Conservation (phyloP, 2,888 invertebrate species). For the Xylota sylvarum region DNA sequence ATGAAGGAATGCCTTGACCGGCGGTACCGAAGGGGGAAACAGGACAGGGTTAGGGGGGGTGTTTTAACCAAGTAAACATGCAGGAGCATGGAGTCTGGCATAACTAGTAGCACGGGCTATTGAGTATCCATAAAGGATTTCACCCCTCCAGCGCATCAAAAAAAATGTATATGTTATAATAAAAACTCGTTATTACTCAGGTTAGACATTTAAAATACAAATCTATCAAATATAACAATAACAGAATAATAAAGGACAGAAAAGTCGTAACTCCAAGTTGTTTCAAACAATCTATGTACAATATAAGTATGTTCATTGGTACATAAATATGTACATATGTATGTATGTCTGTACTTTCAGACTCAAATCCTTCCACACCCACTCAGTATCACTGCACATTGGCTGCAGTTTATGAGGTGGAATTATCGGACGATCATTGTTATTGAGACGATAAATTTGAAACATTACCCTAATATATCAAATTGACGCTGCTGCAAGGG, state of each 20-base stretch:
- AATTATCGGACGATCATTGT: conserved; percentile 53
- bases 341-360: neutral
- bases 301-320: neutral
- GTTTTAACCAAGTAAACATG: too few species aligned
- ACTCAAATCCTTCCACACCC: neutral
- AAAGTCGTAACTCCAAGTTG: neutral
- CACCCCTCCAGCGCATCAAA: too few species aligned
- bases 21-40: too few species aligned
- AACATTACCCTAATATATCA: conserved; percentile 50
- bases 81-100: too few species aligned
- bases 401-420: conserved; percentile 45
- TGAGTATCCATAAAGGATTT: too few species aligned
- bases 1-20: too few species aligned
- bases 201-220: neutral
- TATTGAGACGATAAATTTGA: conserved; percentile 56
- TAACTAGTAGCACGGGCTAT: too few species aligned
- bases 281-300: neutral
- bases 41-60: too few species aligned
- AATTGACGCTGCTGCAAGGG: conserved; percentile 24
- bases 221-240: neutral
- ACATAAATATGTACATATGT: too few species aligned
- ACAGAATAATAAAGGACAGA: too few species aligned
- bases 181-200: too few species aligned
- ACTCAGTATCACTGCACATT: conserved; percentile 14
- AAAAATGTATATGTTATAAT: too few species aligned